phyloP scores from a whole-genome alignment of 2,888 invertebrate species.

The Parelbella ahira region DNA sequence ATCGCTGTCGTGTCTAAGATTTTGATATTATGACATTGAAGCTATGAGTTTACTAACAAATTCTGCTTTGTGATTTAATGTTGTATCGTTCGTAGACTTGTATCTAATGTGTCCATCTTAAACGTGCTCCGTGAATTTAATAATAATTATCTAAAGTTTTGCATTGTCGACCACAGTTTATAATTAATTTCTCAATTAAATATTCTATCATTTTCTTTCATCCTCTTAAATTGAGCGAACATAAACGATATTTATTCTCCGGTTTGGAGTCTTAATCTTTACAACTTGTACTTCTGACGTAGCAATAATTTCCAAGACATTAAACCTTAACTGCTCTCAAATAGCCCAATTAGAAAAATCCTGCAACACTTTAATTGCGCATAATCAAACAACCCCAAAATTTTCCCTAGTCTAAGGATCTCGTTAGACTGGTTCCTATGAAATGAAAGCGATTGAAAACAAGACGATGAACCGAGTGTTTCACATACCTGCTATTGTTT shows the following conservation, averaged over 20 bases:
- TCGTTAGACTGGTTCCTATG: constrained; percentile 2
- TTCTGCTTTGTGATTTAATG: not conserved
- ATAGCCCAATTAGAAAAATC: constrained; percentile 28
- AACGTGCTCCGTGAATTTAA: too few species aligned
- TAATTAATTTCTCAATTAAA: too few species aligned
- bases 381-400: constrained; percentile 33
- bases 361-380: constrained; percentile 29
- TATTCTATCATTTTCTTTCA: too few species aligned
- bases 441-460: not conserved
- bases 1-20: constrained; percentile 1
- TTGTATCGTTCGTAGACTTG: too few species aligned
- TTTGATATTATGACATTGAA: not conserved
- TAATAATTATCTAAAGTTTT: too few species aligned
- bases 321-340: constrained; percentile 23
- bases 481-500: too few species aligned
- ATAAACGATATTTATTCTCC: too few species aligned
- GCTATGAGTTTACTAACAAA: too few species aligned
- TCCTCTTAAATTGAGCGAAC: too few species aligned
- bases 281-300: constrained; percentile 5
- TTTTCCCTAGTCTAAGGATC: constrained; percentile 13
- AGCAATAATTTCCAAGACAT: constrained; percentile 10
- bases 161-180: too few species aligned
- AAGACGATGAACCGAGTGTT: too few species aligned
- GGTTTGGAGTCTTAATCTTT: not conserved
- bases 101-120: too few species aligned